A percentile compares a stretch with the other conserved stretches of the same genome.
These are phyloP conservation scores for Drosophila kambysellisi DNA, from an alignment of 2,888 invertebrate genomes.

Conservation along the genomic window DNA sequence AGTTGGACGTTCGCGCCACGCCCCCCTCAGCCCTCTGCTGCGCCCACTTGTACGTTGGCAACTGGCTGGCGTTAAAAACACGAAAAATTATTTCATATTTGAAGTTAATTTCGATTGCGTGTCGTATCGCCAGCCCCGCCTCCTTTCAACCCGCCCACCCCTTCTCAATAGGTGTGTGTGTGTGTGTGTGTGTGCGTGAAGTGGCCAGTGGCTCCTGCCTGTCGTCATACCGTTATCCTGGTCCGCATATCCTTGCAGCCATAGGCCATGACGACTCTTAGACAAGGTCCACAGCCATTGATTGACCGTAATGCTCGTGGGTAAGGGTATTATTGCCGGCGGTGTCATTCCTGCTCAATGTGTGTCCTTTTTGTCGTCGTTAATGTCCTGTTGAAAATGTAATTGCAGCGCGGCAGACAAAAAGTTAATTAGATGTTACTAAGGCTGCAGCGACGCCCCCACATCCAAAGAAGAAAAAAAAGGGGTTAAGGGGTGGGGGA, in stretches of 20 bases:
- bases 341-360: conserved; percentile 5
- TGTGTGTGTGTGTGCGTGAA: conserved; percentile 12
- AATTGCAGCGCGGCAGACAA: conserved; percentile 64
- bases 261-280: not conserved
- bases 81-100: conserved; percentile 81
- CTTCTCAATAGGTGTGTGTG: not conserved
- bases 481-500: conserved; percentile 13
- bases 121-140: conserved; percentile 54
- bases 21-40: conserved; percentile 39
- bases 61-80: conserved; percentile 71
- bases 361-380: conserved; percentile 1
- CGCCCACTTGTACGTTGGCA: conserved; percentile 57
- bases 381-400: conserved; percentile 69
- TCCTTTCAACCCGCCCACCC: conserved; percentile 25
- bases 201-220: conserved; percentile 44
- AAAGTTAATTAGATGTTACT: conserved; percentile 79
- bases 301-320: not conserved
- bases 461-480: not conserved
- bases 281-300: not conserved
- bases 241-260: conserved; percentile 2
- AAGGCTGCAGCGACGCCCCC: conserved; percentile 52
- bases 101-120: conserved; percentile 85
- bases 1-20: conserved; percentile 70
- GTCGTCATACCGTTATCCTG: conserved; percentile 41
- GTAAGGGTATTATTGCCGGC: conserved; percentile 28